phyloP scores from a whole-genome alignment of 2,113 vertebrate genomes.

The Melanerpes aurifrons region DNA sequence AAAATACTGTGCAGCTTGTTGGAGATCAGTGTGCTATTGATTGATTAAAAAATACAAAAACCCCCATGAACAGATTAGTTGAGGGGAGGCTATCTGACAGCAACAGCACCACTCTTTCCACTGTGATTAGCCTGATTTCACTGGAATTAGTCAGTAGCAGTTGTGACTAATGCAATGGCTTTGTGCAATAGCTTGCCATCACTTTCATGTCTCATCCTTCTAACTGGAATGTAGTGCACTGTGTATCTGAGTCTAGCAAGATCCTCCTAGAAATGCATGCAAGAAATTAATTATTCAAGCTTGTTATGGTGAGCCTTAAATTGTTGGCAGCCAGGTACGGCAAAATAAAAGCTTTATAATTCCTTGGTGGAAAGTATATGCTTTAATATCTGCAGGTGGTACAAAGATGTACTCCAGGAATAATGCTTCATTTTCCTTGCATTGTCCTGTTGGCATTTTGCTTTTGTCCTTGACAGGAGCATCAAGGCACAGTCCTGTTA shows the following conservation, averaged over 20 bases:
- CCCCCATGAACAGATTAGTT: not conserved
- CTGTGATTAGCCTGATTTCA: not conserved
- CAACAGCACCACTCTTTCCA: not conserved
- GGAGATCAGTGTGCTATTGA: not conserved
- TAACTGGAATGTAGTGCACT: not conserved
- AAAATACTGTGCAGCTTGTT: not conserved
- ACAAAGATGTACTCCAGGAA: not conserved
- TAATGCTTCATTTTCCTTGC: not conserved
- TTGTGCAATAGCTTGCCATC: not conserved
- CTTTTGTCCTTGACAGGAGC: not conserved
- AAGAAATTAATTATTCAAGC: slow-evolving; percentile 15
- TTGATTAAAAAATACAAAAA: not conserved
- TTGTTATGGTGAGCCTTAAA: not conserved
- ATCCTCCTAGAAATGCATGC: not conserved
- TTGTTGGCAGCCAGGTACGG: not conserved
- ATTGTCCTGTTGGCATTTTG: not conserved
- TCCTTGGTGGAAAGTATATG: not conserved
- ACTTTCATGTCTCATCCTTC: not conserved
- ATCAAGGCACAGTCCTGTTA: not conserved
- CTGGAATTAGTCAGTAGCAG: not conserved
- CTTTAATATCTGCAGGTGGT: not conserved
- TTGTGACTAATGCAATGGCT: not conserved
- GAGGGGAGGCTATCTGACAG: not conserved
- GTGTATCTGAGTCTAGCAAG: not conserved
- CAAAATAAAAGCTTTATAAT: not conserved